Percentiles rank a stretch among this genome's conserved stretches.
These are phyloP conservation scores for Gymnoscopelus braueri DNA, from an alignment of 2,797 vertebrate genomes.

Conservation along the genomic window DNA sequence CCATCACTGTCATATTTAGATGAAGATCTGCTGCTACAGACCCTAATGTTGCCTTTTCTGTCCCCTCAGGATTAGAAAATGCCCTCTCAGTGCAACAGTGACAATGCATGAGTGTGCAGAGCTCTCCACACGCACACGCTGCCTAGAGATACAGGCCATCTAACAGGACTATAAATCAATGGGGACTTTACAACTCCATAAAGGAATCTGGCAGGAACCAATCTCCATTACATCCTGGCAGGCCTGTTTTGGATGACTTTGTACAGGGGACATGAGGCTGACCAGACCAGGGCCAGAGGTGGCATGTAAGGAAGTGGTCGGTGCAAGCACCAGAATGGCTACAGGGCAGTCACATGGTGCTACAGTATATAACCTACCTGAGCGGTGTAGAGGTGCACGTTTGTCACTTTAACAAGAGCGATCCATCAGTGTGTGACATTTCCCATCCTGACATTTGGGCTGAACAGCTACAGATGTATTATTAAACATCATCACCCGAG, in stretches of 20 bases:
- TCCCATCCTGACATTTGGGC: neutral
- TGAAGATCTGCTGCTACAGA: neutral
- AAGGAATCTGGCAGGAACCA: constrained; percentile 60
- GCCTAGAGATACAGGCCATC: constrained; percentile 42
- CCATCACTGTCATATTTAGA: neutral
- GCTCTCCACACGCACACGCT: constrained; percentile 21
- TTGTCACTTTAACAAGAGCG: neutral
- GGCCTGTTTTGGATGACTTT: constrained; percentile 55
- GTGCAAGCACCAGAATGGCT: neutral
- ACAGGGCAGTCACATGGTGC: neutral
- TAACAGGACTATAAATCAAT: constrained; percentile 60
- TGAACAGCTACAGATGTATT: constrained; percentile 1
- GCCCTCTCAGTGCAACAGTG: constrained; percentile 32
- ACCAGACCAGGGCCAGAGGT: constrained; percentile 6
- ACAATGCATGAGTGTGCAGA: constrained; percentile 40
- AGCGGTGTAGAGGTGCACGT: too few relatives aligned
- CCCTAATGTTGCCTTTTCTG: neutral
- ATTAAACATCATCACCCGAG: constrained; percentile 10
- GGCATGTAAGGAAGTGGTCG: neutral
- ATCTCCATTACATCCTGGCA: constrained; percentile 61
- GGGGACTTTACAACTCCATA: constrained; percentile 69
- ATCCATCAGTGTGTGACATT: neutral
- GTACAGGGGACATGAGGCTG: constrained; percentile 33
- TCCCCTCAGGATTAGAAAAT: constrained; percentile 25
- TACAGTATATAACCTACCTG: neutral